Evolutionary conservation across 2,113 vertebrate species (phyloP), one percentile per base, ranked within the genome.

Genomic region (Sceloporus tristichus): DNA sequence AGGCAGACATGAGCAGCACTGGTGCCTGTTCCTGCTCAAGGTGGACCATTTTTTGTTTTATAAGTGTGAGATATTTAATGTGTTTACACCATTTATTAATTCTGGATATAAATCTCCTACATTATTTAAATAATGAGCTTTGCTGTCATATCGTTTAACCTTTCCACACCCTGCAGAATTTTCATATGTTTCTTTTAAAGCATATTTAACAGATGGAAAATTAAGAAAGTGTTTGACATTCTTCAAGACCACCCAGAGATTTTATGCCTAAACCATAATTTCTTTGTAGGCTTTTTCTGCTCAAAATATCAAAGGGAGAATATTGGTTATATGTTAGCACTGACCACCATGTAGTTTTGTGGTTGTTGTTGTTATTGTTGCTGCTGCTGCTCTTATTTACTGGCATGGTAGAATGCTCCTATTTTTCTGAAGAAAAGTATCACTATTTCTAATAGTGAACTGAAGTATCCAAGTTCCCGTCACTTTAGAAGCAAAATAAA

Each of bases 31-130:
- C 25, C 25, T 42, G 38, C 25, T 68, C 38, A 68, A 29, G 23
- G n/a, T 21, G 54, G n/a, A 62, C 56, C n/a, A 81, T 27, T 65
- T 77, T 68, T 65, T 85, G 53, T 79, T 79, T 79, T 56, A 65
- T 29, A 29, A 65, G 23, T 27, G 27, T 27, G 38, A 27, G 8
- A 27, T 84, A 38, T 54, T 75, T 76, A 62, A 42, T 76, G 4
- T 18, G 29, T 42, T 62, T 62, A 76, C 2, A 75, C n/a, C 23
- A 85, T 62, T 8, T 11, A 85, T 62, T 75, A 75, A 76, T 27
- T 62, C 7, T 38, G 2, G n/a, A 40, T 34, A 75, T 75, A 85
- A 75, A 76, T 85, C 71, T 62, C 70, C 54, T 75, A 75, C 3
- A 75, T 27, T 38, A 85, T 75, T 85, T 27, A 74, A 59, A 19